Base-by-base conservation (phyloP, 1,140 invertebrate genomes). In the Sminthurinus signatus region DNA sequence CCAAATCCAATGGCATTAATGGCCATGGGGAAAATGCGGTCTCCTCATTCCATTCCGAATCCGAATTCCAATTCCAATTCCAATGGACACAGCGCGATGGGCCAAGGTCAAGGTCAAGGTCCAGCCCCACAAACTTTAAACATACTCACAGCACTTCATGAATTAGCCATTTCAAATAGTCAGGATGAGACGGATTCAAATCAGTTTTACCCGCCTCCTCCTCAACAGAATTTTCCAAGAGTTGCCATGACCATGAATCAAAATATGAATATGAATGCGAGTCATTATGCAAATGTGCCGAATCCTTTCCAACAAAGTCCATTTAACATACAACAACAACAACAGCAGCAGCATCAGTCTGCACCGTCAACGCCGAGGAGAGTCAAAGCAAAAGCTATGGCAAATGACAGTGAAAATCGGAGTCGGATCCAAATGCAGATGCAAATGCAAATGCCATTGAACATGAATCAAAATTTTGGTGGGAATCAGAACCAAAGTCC, bases 71-170 rank as follows among this genome's bases (percentile, higher is more conserved):
- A 60, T 29, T 59, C 60, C 5, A 62, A 50, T n/a, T n/a, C 50
- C 39, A 56, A 25, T 48, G 60, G 50, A 48, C 46, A 8, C 52
- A 39, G 42, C 29, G 29, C 28, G 50, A 51, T 46, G 31, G 48
- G 42, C 50, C 60, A 39, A 60, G 60, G 32, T n/a, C n/a, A n/a
- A n/a, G n/a, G n/a, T n/a, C n/a, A n/a, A n/a, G 67, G 67, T 32
- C 63, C 43, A 10, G 68, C 60, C 21, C 68, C 68, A 14, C 31
- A 36, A 31, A 69, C 68, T 21, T 39, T 69, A 12, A 64, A 64
- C 17, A 66, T 69, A 42, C 21, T 69, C 27, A 65, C 60, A 36
- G 68, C 68, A 28, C 32, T 69, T 28, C 65, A 66, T 59, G 63
- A 69, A 60, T 52, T 69, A 55, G 61, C 58, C 25, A 58, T 61